These are phyloP conservation scores for Meghimatium bilineatum DNA, from an alignment of 2,888 invertebrate species.

Conservation along the genomic window DNA sequence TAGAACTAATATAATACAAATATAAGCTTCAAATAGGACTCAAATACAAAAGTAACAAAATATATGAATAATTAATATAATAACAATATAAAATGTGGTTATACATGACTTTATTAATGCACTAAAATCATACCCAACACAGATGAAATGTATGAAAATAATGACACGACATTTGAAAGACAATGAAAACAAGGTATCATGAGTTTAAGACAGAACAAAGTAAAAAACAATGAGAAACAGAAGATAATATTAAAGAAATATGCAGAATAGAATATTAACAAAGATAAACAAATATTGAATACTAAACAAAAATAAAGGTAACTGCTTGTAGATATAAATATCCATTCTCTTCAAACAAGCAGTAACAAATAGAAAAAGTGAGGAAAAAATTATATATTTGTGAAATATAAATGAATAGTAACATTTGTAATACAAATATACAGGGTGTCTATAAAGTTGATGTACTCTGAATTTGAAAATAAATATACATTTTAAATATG, in stretches of 20 bases:
- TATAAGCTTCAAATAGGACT: neutral
- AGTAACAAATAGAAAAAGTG: too few relatives aligned
- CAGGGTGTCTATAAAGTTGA: too few relatives aligned
- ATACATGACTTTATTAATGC: neutral
- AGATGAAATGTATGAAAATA: neutral
- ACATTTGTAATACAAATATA: too few relatives aligned
- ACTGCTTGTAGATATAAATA: neutral
- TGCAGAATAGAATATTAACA: neutral
- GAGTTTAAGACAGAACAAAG: neutral
- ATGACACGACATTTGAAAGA: conserved; percentile 25
- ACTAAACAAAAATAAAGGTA: neutral
- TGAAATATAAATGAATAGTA: too few relatives aligned
- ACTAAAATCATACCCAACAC: neutral
- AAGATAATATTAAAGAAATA: neutral
- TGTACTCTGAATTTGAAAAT: too few relatives aligned
- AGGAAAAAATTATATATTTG: too few relatives aligned
- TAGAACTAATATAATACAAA: neutral
- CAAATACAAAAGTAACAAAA: conserved; percentile 5
- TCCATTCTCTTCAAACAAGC: neutral
- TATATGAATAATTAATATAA: neutral
- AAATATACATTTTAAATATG: too few relatives aligned
- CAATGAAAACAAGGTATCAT: conserved; percentile 21
- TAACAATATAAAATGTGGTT: neutral
- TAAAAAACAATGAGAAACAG: neutral
- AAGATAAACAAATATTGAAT: neutral